These are phyloP conservation scores for Drosophila maculinotata DNA, from an alignment of 2,888 invertebrate genomes.

Conservation along the genomic window DNA sequence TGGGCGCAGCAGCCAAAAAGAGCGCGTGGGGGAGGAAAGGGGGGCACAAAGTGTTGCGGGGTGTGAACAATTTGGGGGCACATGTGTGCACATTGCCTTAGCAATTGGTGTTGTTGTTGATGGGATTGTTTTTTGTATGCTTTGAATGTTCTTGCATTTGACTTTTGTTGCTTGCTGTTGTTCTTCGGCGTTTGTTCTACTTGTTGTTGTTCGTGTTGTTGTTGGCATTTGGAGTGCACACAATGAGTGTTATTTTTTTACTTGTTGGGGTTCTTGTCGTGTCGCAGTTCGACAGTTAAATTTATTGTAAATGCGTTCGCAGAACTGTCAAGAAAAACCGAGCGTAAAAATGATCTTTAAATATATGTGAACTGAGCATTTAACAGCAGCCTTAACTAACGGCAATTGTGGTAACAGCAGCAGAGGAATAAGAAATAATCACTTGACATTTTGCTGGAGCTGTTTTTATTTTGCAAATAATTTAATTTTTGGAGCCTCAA, in stretches of 20 bases:
- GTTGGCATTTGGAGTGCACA: conserved; percentile 45
- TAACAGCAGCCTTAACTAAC: too few relatives aligned
- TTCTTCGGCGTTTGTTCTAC: conserved; percentile 34
- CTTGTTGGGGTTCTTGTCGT: conserved; percentile 5
- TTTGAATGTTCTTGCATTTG: conserved; percentile 50
- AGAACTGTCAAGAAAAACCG: conserved; percentile 12
- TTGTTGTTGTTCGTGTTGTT: conserved; percentile 20
- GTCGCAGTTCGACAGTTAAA: conserved; percentile 15
- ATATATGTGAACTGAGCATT: not conserved
- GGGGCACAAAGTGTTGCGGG: conserved; percentile 33
- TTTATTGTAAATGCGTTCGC: conserved; percentile 15
- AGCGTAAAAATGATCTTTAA: conserved; percentile 1
- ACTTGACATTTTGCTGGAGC: too few relatives aligned
- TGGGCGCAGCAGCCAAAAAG: conserved; percentile 51
- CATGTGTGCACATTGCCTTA: conserved; percentile 53
- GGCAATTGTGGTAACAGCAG: too few relatives aligned
- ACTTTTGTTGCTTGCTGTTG: conserved; percentile 39
- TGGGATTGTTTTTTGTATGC: conserved; percentile 35
- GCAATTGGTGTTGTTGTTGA: conserved; percentile 35
- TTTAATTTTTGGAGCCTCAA: too few relatives aligned
- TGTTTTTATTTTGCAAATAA: too few relatives aligned
- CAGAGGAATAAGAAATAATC: too few relatives aligned
- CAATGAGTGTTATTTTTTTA: conserved; percentile 8
- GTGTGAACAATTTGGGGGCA: conserved; percentile 77
- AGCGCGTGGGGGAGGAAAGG: not conserved